A percentile compares a stretch with the other conserved stretches of the same genome.
Evolutionary conservation across 2,888 invertebrate species (phyloP).

Genomic region (Morpho deidamia): DNA sequence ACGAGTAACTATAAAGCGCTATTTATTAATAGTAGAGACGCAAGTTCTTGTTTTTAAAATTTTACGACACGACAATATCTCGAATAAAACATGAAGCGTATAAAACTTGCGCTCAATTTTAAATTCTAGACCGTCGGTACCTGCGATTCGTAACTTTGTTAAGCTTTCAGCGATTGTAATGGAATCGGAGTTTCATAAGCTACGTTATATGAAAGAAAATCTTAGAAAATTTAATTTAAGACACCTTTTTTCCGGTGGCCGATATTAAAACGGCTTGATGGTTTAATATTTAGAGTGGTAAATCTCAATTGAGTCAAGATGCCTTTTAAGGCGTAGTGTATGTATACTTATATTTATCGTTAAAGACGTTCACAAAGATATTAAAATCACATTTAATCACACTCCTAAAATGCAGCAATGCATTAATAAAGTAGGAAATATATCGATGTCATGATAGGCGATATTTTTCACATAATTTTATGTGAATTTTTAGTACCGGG

Average conservation of each 20-base stretch:
- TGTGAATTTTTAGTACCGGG: too few relatives aligned
- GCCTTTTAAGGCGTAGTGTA: too few relatives aligned
- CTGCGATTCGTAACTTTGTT: not conserved
- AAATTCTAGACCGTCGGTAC: not conserved
- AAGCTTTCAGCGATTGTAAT: not conserved
- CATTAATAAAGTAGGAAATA: too few relatives aligned
- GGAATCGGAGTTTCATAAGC: not conserved
- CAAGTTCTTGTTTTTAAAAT: not conserved
- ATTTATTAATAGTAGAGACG: not conserved
- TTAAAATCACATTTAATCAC: too few relatives aligned
- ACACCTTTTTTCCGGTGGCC: not conserved
- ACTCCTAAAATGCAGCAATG: too few relatives aligned
- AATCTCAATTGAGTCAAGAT: too few relatives aligned
- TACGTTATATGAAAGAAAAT: not conserved
- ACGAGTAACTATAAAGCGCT: not conserved
- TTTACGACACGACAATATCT: not conserved
- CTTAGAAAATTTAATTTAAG: not conserved
- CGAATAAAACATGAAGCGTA: not conserved
- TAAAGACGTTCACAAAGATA: too few relatives aligned
- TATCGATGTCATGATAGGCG: too few relatives aligned
- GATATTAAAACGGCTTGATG: too few relatives aligned
- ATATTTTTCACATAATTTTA: too few relatives aligned
- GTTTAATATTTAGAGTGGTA: too few relatives aligned
- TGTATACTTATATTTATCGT: too few relatives aligned
- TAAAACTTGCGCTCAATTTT: not conserved